Evolutionary conservation across 2,888 invertebrate genomes (phyloP).

Genomic region (Acleris cristana): DNA sequence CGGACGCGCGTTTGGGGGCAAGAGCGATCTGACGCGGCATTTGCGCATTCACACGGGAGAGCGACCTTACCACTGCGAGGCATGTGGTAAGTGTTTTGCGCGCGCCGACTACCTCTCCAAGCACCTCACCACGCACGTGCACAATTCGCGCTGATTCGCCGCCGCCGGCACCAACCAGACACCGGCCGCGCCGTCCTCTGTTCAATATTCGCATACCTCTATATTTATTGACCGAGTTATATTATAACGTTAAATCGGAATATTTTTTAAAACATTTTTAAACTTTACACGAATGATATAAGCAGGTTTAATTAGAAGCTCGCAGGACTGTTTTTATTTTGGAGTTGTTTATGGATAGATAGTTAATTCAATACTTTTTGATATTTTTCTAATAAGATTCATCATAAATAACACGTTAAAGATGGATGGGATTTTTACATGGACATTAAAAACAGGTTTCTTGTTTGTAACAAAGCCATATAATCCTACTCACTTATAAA

Average conservation of each 20-base stretch:
- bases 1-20: constrained; percentile 94
- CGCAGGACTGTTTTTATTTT: constrained; percentile 75
- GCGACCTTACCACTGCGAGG: constrained; percentile 95
- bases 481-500: background rate
- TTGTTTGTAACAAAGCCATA: background rate
- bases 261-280: constrained; percentile 81
- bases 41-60: constrained; percentile 95
- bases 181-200: constrained; percentile 60
- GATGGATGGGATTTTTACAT: constrained; percentile 23
- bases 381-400: constrained; percentile 60
- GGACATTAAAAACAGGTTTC: background rate
- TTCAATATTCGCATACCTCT: constrained; percentile 56
- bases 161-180: constrained; percentile 4
- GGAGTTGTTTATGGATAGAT: constrained; percentile 68
- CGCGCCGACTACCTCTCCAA: constrained; percentile 95
- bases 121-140: constrained; percentile 95
- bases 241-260: constrained; percentile 74
- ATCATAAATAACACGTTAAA: constrained; percentile 39
- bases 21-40: constrained; percentile 93
- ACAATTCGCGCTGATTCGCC: constrained; percentile 85
- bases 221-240: constrained; percentile 65
- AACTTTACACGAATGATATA: constrained; percentile 75
- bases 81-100: constrained; percentile 96
- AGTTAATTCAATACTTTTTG: constrained; percentile 74
- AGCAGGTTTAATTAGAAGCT: constrained; percentile 77